Conservation (phyloP, 1,140 invertebrate species). For the Mactra quadrangularis region DNA sequence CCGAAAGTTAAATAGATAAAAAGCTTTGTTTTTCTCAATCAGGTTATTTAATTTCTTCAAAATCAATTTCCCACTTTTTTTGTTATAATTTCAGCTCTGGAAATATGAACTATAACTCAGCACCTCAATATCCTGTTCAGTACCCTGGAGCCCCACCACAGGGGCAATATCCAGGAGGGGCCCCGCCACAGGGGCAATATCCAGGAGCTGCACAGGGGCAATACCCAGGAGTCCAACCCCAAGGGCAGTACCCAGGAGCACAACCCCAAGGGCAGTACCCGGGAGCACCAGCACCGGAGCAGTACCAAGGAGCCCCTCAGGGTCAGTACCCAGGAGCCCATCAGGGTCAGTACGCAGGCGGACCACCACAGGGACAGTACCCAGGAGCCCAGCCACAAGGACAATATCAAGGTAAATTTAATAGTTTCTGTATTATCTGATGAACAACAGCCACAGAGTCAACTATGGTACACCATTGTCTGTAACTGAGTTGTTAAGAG, state of each 20-base stretch:
- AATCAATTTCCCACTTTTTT: background rate
- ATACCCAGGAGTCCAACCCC: slow-evolving; percentile 42
- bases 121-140: slow-evolving; percentile 44
- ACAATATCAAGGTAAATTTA: background rate
- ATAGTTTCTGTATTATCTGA: background rate
- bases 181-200: slow-evolving; percentile 36
- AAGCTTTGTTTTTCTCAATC: background rate
- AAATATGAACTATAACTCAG: slow-evolving; percentile 30
- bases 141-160: slow-evolving; percentile 57
- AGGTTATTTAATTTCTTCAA: background rate
- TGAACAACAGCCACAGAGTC: background rate
- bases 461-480: background rate
- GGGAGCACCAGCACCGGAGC: background rate
- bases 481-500: background rate
- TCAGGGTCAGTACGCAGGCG: background rate
- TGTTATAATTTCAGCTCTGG: slow-evolving; percentile 25
- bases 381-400: background rate
- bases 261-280: slow-evolving; percentile 12
- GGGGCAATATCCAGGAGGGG: slow-evolving; percentile 34
- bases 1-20: background rate
- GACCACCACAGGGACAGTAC: background rate
- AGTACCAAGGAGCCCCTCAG: too few species aligned
- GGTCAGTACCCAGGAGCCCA: background rate
- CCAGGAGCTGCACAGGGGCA: slow-evolving; percentile 52
- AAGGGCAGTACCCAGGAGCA: slow-evolving; percentile 29